Evolutionary conservation across 2,113 vertebrate species (phyloP).

Genomic region (Chauna torquata): DNA sequence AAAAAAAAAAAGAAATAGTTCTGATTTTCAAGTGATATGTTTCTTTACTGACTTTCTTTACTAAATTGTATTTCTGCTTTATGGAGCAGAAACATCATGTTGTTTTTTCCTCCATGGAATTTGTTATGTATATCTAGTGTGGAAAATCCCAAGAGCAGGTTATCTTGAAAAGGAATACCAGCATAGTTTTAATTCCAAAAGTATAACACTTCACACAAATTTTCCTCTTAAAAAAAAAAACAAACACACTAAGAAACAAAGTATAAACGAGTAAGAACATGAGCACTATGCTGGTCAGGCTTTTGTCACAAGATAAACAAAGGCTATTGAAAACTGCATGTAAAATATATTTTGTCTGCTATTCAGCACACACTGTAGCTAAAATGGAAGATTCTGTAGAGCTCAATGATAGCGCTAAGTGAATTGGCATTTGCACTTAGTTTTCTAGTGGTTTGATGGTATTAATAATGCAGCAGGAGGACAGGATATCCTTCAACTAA

Average conservation of each 20-base stretch:
- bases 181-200: neutral
- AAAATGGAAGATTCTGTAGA: conserved; percentile 71
- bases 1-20: neutral
- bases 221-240: neutral
- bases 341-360: conserved; percentile 58
- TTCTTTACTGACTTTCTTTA: neutral
- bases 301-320: conserved; percentile 28
- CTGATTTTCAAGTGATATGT: neutral
- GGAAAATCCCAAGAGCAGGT: neutral
- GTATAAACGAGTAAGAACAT: conserved; percentile 10
- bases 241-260: neutral
- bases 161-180: neutral
- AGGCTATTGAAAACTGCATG: neutral
- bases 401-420: conserved; percentile 57
- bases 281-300: neutral
- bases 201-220: neutral
- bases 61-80: neutral
- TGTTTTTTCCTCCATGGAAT: neutral
- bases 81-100: neutral
- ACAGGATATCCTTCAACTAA: conserved; percentile 70
- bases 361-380: conserved; percentile 42
- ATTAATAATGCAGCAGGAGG: conserved; percentile 72
- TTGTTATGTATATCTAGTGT: neutral
- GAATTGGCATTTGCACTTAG: conserved; percentile 70
- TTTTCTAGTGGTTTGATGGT: conserved; percentile 69